These are phyloP conservation scores for Heteractis magnifica DNA, from an alignment of 92 coral and sea anemone genomes.

Conservation along the genomic window DNA sequence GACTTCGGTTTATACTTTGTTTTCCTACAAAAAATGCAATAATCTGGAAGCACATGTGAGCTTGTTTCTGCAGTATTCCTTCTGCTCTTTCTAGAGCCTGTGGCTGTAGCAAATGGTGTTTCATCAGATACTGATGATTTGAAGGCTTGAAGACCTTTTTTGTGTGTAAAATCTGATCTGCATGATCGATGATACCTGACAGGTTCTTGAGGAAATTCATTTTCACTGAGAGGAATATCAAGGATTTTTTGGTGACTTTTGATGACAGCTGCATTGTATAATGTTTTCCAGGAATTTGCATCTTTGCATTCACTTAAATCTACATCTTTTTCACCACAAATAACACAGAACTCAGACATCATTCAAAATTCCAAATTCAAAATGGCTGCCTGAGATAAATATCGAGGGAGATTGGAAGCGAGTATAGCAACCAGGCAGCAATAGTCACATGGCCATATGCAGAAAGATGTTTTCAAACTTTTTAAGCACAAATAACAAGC, in stretches of 20 bases:
- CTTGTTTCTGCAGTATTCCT: slow-evolving; percentile 1
- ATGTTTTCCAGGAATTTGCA: slow-evolving; percentile 30
- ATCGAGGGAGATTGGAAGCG: slow-evolving; percentile 28
- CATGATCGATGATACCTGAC: slow-evolving; percentile 28
- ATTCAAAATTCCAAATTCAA: slow-evolving; percentile 24
- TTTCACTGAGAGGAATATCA: slow-evolving; percentile 23
- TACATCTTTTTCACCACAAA: slow-evolving; percentile 38
- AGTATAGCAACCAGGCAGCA: slow-evolving; percentile 4
- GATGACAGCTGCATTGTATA: slow-evolving; percentile 43
- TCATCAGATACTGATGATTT: slow-evolving; percentile 27
- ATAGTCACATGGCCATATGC: no score
- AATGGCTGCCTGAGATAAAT: slow-evolving; percentile 30
- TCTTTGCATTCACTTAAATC: slow-evolving; percentile 22
- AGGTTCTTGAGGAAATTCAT: slow-evolving; percentile 7
- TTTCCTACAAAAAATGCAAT: slow-evolving; percentile 22
- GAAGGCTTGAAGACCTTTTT: slow-evolving; percentile 15
- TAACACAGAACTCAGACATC: slow-evolving; percentile 13
- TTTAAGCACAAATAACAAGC: slow-evolving; percentile 17
- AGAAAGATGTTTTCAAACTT: slow-evolving; percentile 7
- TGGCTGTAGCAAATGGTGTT: slow-evolving; percentile 20
- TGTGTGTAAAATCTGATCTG: slow-evolving; percentile 17
- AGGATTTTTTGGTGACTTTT: slow-evolving; percentile 30
- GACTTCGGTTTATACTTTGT: slow-evolving; percentile 30
- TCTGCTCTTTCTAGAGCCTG: slow-evolving; percentile 15
- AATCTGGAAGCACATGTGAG: slow-evolving; percentile 16